Percentiles rank a stretch among this genome's conserved stretches.
Conservation (phyloP, 2,113 vertebrate genomes). For the Castor canadensis region DNA sequence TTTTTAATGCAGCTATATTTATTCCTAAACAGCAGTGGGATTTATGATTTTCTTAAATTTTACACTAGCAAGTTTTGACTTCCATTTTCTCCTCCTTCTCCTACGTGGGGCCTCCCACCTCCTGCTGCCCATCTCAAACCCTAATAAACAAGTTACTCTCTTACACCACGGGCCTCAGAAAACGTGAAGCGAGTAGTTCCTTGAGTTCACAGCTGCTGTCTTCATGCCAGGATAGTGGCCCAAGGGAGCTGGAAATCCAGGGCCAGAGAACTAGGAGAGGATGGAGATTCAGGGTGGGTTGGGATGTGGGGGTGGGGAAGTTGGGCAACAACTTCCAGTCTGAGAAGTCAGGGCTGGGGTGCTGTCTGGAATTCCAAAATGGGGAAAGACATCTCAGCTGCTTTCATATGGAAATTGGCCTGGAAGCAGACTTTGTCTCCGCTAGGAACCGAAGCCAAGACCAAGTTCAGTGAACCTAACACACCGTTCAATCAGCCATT, state of each 20-base stretch:
- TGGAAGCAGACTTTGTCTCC: conserved; percentile 82
- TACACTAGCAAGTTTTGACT: background rate
- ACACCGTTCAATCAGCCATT: conserved; percentile 82
- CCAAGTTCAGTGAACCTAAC: conserved; percentile 88
- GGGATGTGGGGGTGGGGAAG: background rate
- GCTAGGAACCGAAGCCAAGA: conserved; percentile 83
- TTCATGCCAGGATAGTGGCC: background rate
- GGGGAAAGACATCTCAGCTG: conserved; percentile 72
- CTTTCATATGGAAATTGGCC: conserved; percentile 88
- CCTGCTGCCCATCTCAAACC: background rate
- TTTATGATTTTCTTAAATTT: conserved; percentile 25
- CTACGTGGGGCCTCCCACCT: background rate
- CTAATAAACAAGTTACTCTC: conserved; percentile 26
- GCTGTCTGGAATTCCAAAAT: conserved; percentile 82
- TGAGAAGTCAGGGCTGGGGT: conserved; percentile 52
- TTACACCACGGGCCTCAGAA: background rate
- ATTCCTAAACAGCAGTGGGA: conserved; percentile 1
- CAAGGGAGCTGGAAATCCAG: background rate
- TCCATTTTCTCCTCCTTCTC: background rate
- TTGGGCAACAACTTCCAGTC: conserved; percentile 36
- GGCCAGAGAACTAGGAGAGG: background rate
- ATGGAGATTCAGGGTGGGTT: background rate
- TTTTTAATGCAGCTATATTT: conserved; percentile 2
- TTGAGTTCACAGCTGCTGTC: background rate
- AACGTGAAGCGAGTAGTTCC: background rate